Base-by-base conservation (phyloP, 2,797 vertebrate genomes). In the Mormyrus proboscirostris region DNA sequence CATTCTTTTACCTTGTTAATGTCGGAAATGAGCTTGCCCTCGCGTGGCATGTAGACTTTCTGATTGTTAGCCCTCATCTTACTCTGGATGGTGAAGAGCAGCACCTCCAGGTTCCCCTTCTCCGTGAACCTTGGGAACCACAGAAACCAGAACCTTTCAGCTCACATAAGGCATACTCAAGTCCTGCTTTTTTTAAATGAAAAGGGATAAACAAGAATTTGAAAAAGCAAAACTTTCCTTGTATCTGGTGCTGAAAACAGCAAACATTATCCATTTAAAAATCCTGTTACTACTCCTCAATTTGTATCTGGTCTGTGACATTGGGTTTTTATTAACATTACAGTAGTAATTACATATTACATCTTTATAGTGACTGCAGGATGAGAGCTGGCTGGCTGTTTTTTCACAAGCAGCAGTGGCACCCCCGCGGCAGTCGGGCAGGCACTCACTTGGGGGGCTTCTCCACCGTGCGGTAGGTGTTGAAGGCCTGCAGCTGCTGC, bases 41-140 rank as follows among this genome's bases (percentile, higher is more conserved):
- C 98, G 19, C 98, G 95, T 0, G 98, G 98, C 96, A 97, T 97
- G 94, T 98, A 99, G 4, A 98, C 98, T 93, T 99, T 99, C 94
- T 99, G 98, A 92, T 99, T 99, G 94, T 99, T 99, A 86, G 98
- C 98, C 91, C 98, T 96, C 98, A 99, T 99, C 94, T 98, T 98
- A 93, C 98, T 99, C 93, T 98, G 98, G 93, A 99, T 99, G 88
- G 98, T 99, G 92, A 99, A 99, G 90, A 99, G 97, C 4, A 99
- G 95, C 47, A 99, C 98, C 94, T 99, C 98, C 91, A 99, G 93
- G 93, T 99, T 99, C 84, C 98, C 98, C 92, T 99, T 99, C 93
- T 99, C 98, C 1, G 98, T 98, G 95, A 99, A 99, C 94, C 98
- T 99, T 50, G 69, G 19, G 89, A 47, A 19, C 88, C 41, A 25